Evolutionary conservation across 2,888 invertebrate species (phyloP), one percentile per base, ranked within the genome.

Genomic region (Ornithoptera priamus): DNA sequence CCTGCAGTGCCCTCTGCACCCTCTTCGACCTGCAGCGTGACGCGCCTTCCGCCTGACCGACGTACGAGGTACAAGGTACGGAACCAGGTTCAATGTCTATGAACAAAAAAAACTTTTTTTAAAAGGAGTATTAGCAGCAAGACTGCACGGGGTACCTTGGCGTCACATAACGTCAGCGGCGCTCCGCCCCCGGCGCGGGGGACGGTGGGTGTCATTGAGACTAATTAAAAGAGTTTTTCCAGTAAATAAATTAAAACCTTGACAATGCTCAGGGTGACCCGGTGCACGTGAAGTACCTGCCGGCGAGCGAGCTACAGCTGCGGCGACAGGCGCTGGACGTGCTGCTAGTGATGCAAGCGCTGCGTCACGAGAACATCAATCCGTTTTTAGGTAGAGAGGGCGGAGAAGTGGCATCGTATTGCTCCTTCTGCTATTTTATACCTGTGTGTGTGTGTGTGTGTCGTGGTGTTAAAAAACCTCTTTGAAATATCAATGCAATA

Each of bases 351-450:
- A 94, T 98, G 78, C 97, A 98, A 84, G 96, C 96, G 57, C 88
- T 98, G 74, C 94, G 98, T 0, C 97, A 98, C 85, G 98, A 98
- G 85, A 98, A 98, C 85, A 90, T 98, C 50, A 98, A 98, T 87
- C 96, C 97, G 0, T 94, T 98, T 78, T 95, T 98, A 75, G 98
- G 94, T 93, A 81, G 75, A 39, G 39, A 39, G 8, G 39, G 8
- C 39, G 39, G 8, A 39, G 10, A 39, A 7, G 10, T 10, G 1
- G 39, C 10, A 10, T 10, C 1, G 8, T 10, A 7, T 1, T n/a
- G 53, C 17, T 53, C 17, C 53, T 53, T n/a, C 10, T 53, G 15
- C 17, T 17, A 18, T 17, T 53, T 18, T 53, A 53, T 3, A 10
- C 15, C 18, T n/a, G n/a, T n/a, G n/a, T n/a, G n/a, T n/a, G n/a